phyloP scores from a whole-genome alignment of 2,113 vertebrate genomes.

The Malurus alboscapulatus region DNA sequence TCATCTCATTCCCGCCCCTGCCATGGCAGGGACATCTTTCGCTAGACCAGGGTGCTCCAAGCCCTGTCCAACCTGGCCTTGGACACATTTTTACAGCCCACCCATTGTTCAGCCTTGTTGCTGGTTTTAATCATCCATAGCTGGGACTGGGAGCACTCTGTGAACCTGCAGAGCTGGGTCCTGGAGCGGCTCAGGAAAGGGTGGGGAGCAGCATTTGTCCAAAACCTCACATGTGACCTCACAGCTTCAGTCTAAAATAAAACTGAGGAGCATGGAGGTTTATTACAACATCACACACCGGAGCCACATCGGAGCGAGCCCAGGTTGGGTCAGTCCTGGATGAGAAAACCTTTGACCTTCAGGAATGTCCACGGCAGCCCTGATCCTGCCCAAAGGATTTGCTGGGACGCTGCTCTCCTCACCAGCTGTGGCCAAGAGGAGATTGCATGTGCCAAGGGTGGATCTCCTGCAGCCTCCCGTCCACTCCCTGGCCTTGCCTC shows the following conservation, averaged over 20 bases:
- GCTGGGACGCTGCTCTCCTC: not conserved
- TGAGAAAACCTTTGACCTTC: not conserved
- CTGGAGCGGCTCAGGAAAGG: not conserved
- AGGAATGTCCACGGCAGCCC: not conserved
- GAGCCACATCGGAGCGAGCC: not conserved
- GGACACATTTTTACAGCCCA: not conserved
- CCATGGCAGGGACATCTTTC: not conserved
- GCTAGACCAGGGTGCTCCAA: not conserved
- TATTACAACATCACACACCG: accelerated
- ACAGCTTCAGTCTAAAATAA: not conserved
- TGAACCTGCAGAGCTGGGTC: not conserved
- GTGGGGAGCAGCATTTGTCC: not conserved
- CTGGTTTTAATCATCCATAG: not conserved
- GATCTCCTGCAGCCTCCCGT: not conserved
- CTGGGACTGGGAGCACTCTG: not conserved
- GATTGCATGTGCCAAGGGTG: not conserved
- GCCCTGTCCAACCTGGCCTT: accelerated
- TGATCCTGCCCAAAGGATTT: not conserved
- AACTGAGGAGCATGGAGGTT: accelerated
- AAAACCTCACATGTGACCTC: not conserved
- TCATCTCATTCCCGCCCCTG: not conserved
- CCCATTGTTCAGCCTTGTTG: not conserved
- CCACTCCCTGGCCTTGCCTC: constrained; percentile 19
- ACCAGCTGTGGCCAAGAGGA: not conserved
- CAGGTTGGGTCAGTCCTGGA: not conserved